phyloP scores from a whole-genome alignment of 23 tunicate species.

The Oikopleura dioica region DNA sequence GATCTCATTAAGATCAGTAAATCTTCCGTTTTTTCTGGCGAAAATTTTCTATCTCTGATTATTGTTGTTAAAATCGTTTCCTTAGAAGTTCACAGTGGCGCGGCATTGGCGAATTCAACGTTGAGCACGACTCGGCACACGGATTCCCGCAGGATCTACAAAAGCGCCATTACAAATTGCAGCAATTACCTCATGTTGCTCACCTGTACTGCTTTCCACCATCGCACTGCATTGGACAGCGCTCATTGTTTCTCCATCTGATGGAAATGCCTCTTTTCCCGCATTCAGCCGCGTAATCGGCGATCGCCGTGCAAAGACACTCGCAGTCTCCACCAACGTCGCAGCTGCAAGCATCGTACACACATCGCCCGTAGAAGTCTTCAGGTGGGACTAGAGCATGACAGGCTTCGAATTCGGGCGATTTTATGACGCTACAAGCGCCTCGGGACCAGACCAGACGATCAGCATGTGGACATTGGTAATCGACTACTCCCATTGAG shows the following conservation, averaged over 20 bases:
- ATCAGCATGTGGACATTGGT: no score
- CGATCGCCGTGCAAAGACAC: slow-evolving; percentile 21
- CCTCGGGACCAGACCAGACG: not conserved
- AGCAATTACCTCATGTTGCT: not conserved
- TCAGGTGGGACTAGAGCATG: slow-evolving; percentile 11
- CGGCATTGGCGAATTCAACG: not conserved
- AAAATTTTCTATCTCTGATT: no score
- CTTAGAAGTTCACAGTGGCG: no score
- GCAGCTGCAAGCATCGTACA: slow-evolving; percentile 16
- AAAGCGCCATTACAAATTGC: not conserved
- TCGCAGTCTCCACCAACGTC: slow-evolving; percentile 20
- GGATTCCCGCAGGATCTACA: not conserved
- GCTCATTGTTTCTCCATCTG: slow-evolving; percentile 20
- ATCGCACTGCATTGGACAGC: slow-evolving; percentile 17
- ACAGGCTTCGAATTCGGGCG: not conserved
- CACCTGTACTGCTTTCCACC: not conserved
- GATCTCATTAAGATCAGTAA: no score
- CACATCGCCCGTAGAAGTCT: slow-evolving; percentile 20
- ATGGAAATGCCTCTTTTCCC: slow-evolving; percentile 27
- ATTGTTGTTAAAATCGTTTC: no score
- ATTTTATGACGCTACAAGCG: not conserved
- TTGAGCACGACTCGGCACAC: not conserved
- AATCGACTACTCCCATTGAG: no score
- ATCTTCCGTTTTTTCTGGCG: no score
- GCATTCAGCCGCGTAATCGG: slow-evolving; percentile 27